Evolutionary conservation across 1,140 invertebrate species (phyloP), one percentile per base, ranked within the genome.

Genomic region (Asbolus verrucosus): DNA sequence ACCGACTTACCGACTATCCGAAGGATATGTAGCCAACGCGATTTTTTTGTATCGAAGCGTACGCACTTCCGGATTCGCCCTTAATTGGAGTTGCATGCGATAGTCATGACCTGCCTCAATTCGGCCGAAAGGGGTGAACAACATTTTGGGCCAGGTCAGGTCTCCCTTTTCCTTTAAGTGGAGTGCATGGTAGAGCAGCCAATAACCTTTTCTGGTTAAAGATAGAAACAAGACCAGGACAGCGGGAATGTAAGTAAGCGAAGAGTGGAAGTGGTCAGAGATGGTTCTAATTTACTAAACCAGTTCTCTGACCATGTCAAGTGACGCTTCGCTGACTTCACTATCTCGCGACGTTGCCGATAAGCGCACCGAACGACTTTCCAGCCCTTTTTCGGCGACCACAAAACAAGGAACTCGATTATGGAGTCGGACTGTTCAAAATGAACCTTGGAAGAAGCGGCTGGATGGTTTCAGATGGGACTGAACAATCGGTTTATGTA

Each of bases 251-350:
- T 59, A 73, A 59, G 65, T 9, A 60, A 68, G 69, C 50, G 67
- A 69, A 72, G 46, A 63, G 72, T 72, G 73, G 73, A 73, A 77
- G 73, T 76, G 77, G 75, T 74, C 76, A 73, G 70, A 73, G 76
- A 78, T 77, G 77, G 76, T 72, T 77, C 77, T 77, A 78, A 78
- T 78, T 77, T 76, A 78, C 76, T 77, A 78, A 78, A 78, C 77
- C 76, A 77, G 77, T 78, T 78, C 76, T 77, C 70, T 76, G 74
- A 77, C 75, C 77, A 77, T 77, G 76, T 77, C 75, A 76, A 76
- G 75, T 68, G 76, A 76, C 75, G 77, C 77, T 74, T 72, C 63
- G 75, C 73, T 77, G 75, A 68, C 71, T 76, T 71, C 65, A 69
- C 71, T 76, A 74, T 71, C 50, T 4, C 19, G 21, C 62, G 14